These are phyloP conservation scores for Cecidostiba fungosa DNA, from an alignment of 2,888 invertebrate genomes.

Conservation along the genomic window DNA sequence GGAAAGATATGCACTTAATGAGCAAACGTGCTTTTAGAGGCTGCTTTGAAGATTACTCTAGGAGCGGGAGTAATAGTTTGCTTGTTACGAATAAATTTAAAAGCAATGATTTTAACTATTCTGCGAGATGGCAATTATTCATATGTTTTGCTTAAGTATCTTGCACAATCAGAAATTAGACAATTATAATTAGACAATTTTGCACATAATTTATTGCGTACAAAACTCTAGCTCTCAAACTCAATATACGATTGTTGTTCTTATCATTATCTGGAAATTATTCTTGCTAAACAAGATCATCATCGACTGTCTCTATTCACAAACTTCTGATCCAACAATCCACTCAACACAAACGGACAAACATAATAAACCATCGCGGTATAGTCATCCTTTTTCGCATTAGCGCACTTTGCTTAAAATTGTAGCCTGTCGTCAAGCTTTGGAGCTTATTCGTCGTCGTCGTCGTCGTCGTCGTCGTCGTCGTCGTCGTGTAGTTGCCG, in stretches of 20 bases:
- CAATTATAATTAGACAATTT: no score
- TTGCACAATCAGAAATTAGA: no score
- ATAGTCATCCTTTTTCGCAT: constrained; percentile 43
- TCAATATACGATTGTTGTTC: no score
- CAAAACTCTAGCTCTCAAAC: no score
- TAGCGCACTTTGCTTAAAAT: constrained; percentile 38
- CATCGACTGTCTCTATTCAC: neutral
- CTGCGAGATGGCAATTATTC: no score
- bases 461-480: neutral
- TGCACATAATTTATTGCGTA: no score
- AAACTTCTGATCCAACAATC: neutral
- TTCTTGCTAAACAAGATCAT: neutral
- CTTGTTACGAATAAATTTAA: neutral
- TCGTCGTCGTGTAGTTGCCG: neutral
- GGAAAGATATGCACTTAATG: neutral
- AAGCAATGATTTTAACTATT: no score
- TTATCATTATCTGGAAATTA: neutral
- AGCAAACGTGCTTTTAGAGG: neutral
- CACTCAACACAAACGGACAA: constrained; percentile 30
- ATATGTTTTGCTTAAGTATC: no score
- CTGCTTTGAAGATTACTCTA: neutral
- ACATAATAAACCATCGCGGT: constrained; percentile 19
- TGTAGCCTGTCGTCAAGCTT: neutral
- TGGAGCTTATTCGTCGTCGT: neutral
- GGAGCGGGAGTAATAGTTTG: neutral